Base-by-base conservation (phyloP, 2,888 invertebrate species). In the Hedya salicella region DNA sequence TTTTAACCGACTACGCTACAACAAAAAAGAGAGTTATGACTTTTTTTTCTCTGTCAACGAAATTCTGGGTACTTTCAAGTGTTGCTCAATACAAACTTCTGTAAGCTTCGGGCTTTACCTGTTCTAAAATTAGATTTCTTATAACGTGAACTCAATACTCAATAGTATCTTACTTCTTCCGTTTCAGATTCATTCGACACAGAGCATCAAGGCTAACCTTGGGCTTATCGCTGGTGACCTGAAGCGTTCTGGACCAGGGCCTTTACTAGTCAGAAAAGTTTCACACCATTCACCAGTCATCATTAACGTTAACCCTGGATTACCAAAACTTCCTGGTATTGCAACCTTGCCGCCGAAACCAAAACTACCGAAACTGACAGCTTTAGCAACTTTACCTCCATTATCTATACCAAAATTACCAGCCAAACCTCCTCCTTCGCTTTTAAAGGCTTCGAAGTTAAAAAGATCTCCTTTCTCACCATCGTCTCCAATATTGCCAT, bases 151-250 rank as follows among this genome's bases (percentile, higher is more conserved):
- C n/a, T n/a, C n/a, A n/a, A n/a, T n/a, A n/a, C n/a, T n/a, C n/a
- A n/a, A n/a, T n/a, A n/a, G n/a, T n/a, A n/a, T n/a, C n/a, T n/a
- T n/a, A n/a, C n/a, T n/a, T n/a, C 42, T 59, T 46, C n/a, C 42
- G 25, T 80, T 79, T 42, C 83, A 87, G 86, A 65, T 78, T 9
- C 68, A 77, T 5, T 39, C 67, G 39, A 64, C 74, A 3, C 40
- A 70, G 11, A 66, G 75, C 19, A 39, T 83, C n/a, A n/a, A n/a
- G n/a, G n/a, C n/a, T 2, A 80, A 83, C 44, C 62, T 83, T 0
- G 86, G 83, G 0, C 75, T 85, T 4, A 75, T 86, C 19, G 73
- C 83, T 3, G 82, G 82, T 13, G 86, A 88, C 42, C 49, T 76
- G 11, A 85, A 81, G 64, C 75, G 74, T 5, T 59, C 72, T 3